Evolutionary conservation across 1,140 invertebrate genomes (phyloP), one percentile per base, ranked within the genome.

Genomic region (Schmidtea mediterranea): DNA sequence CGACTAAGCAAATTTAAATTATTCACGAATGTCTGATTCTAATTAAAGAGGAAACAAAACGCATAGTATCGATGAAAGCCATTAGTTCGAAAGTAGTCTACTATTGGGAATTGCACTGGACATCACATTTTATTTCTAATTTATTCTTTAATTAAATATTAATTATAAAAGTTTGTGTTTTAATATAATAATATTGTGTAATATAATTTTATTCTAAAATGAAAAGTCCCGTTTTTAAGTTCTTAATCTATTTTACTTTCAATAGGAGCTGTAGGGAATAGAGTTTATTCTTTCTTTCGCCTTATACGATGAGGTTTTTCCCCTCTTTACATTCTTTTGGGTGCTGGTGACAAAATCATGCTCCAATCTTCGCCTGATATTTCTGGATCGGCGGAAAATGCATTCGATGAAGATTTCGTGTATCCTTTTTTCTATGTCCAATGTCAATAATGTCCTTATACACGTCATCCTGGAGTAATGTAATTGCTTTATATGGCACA

Each of bases 291-390:
- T 38, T 53, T 58, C 52, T 58, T 65, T 53, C 62, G 62, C 15
- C 26, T 3, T 43, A 32, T 50, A 40, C 72, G 68, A 58, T 61
- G 59, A 26, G 82, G 79, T 59, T 89, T 72, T 67, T 78, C 82
- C 19, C 77, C 64, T 68, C 80, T 84, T 58, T 83, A 73, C 70
- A 79, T 92, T 63, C 90, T 92, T 19, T 41, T 41, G 55, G 79
- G 82, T 59, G 92, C 95, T 56, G 86, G 87, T 1, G 92, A 92
- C 50, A 98, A 62, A 66, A 94, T 98, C 51, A 86, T 70, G 36
- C 89, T 81, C 92, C 92, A 98, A 60, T 79, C 84, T 67, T 95
- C 83, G 69, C 87, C 77, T 62, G 77, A 80, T 19, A 95, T 59
- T 56, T 77, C 76, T 0, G 80, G 77, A 71, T 95, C 81, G 57